Conservation (phyloP, 2,888 invertebrate species). For the Hydrotaea diabolus region DNA sequence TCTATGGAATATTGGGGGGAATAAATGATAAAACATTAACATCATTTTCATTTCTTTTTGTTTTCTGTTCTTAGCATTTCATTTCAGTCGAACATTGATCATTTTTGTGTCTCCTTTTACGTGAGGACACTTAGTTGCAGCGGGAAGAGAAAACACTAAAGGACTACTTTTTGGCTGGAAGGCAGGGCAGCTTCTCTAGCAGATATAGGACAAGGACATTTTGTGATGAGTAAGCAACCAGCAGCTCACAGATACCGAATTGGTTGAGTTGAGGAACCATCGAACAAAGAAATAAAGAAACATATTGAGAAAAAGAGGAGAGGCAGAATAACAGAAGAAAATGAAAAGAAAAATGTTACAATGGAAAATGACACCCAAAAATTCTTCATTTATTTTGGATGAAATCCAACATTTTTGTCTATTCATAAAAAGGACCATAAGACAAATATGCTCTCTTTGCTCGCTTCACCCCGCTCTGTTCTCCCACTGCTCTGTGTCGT, state of each 20-base stretch:
- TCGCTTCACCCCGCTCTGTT: not conserved
- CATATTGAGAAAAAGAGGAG: not conserved
- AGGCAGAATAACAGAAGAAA: not conserved
- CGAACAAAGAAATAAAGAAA: slow-evolving; percentile 1
- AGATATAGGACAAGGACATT: slow-evolving; percentile 66
- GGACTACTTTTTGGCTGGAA: not conserved
- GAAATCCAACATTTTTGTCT: slow-evolving; percentile 51
- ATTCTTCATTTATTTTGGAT: slow-evolving; percentile 65
- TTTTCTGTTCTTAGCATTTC: not conserved
- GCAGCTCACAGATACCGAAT: not conserved
- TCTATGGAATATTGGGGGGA: not conserved
- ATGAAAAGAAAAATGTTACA: not conserved
- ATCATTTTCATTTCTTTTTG: slow-evolving; percentile 19
- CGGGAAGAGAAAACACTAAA: not conserved
- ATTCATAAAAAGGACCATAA: not conserved
- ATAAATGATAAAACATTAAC: slow-evolving; percentile 44
- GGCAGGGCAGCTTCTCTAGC: not conserved
- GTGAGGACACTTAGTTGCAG: not conserved
- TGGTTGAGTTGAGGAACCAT: not conserved
- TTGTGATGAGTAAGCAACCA: slow-evolving; percentile 65
- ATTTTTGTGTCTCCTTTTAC: slow-evolving; percentile 40
- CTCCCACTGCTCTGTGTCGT: not conserved
- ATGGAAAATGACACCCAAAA: slow-evolving; percentile 61
- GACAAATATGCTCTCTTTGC: not conserved
- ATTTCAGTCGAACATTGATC: slow-evolving; percentile 54